These are phyloP conservation scores for Florisuga fusca DNA, from an alignment of 2,797 vertebrate genomes.

Conservation along the genomic window DNA sequence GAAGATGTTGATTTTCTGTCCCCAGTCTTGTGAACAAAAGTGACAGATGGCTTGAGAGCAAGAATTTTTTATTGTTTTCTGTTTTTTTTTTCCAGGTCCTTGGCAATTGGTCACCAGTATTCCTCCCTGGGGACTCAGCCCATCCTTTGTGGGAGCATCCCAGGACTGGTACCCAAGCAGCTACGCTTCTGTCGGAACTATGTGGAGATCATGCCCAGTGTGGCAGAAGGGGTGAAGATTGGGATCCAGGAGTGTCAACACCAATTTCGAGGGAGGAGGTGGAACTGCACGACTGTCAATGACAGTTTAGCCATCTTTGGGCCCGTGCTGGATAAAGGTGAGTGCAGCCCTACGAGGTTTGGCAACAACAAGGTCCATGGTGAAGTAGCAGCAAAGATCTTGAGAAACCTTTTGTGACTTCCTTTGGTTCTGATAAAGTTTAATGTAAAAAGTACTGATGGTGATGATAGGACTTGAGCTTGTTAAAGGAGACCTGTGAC, in stretches of 20 bases:
- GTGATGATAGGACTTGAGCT: background rate
- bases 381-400: background rate
- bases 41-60: background rate
- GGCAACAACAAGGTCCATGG: accelerated
- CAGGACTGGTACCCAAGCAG: slow-evolving; percentile 96
- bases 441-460: background rate
- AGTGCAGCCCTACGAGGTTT: background rate
- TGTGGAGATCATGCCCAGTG: slow-evolving; percentile 98
- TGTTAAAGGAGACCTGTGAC: background rate
- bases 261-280: slow-evolving; percentile 95
- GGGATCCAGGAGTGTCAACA: slow-evolving; percentile 98
- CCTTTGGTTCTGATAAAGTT: background rate
- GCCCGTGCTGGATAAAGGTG: slow-evolving; percentile 96
- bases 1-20: background rate
- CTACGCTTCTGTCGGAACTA: slow-evolving; percentile 98
- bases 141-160: slow-evolving; percentile 94
- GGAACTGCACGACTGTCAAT: slow-evolving; percentile 97
- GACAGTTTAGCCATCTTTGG: slow-evolving; percentile 97
- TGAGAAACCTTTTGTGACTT: background rate
- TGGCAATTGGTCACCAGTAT: slow-evolving; percentile 94
- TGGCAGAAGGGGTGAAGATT: slow-evolving; percentile 95
- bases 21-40: background rate
- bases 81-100: slow-evolving; percentile 82
- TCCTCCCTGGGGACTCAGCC: slow-evolving; percentile 92
- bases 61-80: background rate